These are phyloP conservation scores for Macheiramphus alcinus DNA, from an alignment of 2,113 vertebrate species.

Conservation along the genomic window DNA sequence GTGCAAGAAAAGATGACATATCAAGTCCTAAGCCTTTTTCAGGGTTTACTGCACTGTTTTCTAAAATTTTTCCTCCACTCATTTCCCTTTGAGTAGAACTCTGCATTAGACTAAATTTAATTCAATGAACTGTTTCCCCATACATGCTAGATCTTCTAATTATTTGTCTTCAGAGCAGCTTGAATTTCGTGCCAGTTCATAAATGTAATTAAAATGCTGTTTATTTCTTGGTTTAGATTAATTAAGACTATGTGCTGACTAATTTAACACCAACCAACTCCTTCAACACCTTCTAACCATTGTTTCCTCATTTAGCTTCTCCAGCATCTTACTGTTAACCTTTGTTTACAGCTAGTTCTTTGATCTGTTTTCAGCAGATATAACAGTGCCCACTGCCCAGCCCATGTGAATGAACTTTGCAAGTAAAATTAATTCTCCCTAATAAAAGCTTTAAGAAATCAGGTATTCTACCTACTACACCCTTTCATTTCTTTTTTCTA, in stretches of 20 bases:
- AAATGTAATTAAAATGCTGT: slow-evolving; percentile 17
- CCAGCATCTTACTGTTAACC: not conserved
- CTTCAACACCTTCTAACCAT: not conserved
- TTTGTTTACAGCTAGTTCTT: not conserved
- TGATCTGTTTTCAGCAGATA: not conserved
- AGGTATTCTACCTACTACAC: not conserved
- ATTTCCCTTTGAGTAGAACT: not conserved
- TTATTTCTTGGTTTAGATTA: slow-evolving; percentile 9
- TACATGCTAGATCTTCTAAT: not conserved
- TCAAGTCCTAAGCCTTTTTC: not conserved
- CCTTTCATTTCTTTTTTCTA: not conserved
- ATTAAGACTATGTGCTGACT: not conserved
- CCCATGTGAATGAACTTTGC: not conserved
- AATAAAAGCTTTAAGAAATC: not conserved
- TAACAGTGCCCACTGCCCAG: not conserved
- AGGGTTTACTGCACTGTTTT: not conserved
- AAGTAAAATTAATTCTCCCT: not conserved
- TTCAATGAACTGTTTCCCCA: not conserved
- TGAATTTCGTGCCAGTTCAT: not conserved
- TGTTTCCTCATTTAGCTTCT: not conserved
- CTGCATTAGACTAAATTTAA: not conserved
- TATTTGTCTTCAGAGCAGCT: not conserved
- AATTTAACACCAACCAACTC: not conserved
- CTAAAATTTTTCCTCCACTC: not conserved
- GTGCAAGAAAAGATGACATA: not conserved